Conservation (phyloP, 2,113 vertebrate genomes). For the Pungitius pungitius region DNA sequence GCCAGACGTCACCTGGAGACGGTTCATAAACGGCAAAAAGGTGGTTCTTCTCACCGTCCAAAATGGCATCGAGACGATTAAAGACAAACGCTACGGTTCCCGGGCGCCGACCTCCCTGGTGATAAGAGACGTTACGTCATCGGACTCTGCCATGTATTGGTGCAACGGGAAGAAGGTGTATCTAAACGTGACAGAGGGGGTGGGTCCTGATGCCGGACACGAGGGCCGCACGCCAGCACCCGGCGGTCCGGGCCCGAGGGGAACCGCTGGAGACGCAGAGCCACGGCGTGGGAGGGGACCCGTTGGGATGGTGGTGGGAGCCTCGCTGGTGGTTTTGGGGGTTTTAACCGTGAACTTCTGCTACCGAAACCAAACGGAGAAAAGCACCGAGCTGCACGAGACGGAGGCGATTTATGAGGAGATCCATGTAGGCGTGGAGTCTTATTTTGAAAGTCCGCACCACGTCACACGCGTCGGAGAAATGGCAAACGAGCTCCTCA, state of each 20-base stretch:
- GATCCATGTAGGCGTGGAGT: fast-evolving
- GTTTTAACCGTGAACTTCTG: not conserved
- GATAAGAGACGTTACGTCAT: fast-evolving
- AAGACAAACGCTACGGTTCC: not conserved
- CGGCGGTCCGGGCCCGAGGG: not conserved
- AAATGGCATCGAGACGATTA: fast-evolving
- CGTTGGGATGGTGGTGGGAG: not conserved
- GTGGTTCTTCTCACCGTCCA: not conserved
- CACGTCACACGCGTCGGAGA: not conserved
- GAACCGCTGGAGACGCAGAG: not conserved
- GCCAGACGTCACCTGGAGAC: conserved; percentile 22
- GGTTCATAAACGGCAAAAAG: fast-evolving
- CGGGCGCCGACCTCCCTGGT: not conserved
- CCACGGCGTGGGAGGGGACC: conserved; percentile 22
- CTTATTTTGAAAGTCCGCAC: not conserved
- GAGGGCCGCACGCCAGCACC: not conserved
- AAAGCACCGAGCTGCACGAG: fast-evolving
- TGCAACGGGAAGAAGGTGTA: not conserved
- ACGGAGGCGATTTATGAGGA: conserved; percentile 38
- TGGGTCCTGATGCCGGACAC: not conserved
- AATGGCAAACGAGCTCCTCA: not conserved
- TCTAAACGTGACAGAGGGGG: not conserved
- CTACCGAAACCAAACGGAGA: not conserved
- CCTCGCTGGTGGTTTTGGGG: not conserved
- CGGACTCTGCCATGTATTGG: not conserved